Conservation (phyloP, 2,113 vertebrate genomes). For the Sardina pilchardus region DNA sequence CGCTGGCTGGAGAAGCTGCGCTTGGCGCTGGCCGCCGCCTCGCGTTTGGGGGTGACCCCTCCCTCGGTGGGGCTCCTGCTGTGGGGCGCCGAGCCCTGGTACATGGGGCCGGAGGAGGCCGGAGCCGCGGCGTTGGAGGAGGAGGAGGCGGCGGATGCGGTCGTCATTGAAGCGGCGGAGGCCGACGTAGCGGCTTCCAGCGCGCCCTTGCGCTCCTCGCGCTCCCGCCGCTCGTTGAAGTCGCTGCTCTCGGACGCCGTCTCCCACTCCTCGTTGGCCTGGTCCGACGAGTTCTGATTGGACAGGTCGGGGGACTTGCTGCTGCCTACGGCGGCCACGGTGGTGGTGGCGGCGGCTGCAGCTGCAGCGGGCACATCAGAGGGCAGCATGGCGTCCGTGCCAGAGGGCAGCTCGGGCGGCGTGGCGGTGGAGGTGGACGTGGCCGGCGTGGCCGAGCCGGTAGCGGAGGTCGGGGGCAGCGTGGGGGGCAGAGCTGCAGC, state of each 20-base stretch:
- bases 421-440: background rate
- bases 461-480: background rate
- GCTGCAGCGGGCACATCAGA: constrained; percentile 49
- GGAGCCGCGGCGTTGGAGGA: constrained; percentile 63
- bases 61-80: constrained; percentile 77
- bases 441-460: background rate
- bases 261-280: constrained; percentile 99
- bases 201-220: constrained; percentile 87
- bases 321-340: constrained; percentile 72
- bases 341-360: constrained; percentile 37
- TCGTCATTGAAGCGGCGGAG: constrained; percentile 49
- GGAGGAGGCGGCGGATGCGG: constrained; percentile 52
- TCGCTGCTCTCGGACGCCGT: constrained; percentile 98
- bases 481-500: constrained; percentile 11
- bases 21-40: constrained; percentile 76
- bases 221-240: constrained; percentile 94
- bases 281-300: constrained; percentile 98
- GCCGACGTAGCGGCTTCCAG: constrained; percentile 71
- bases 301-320: constrained; percentile 96
- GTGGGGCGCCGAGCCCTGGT: constrained; percentile 66
- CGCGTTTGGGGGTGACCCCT: constrained; percentile 74
- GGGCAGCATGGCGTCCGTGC: background rate
- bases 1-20: constrained; percentile 96
- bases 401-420: constrained; percentile 33
- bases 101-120: constrained; percentile 44